Evolutionary conservation across 1,140 invertebrate genomes (phyloP), one percentile per base, ranked within the genome.

Genomic region (Limonius californicus): DNA sequence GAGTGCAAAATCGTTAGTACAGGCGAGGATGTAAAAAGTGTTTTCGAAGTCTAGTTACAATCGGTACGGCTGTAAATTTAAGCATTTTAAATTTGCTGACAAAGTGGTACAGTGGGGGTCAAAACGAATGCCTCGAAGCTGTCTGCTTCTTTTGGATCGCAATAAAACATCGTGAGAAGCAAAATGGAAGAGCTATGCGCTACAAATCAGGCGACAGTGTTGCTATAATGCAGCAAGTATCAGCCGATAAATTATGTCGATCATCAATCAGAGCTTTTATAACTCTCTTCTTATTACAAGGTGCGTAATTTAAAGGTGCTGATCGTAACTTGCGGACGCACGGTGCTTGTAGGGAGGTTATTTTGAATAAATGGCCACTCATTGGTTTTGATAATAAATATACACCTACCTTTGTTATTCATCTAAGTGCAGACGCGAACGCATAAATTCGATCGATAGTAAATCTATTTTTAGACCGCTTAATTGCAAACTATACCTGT

Each of bases 401-500:
- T 12, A 39, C 35, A 39, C 35, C 35, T 12, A 39, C 35, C n/a
- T 39, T 39, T 39, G 35, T 39, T 39, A 39, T 39, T 14, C 35
- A 39, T 39, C 35, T 39, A 39, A 39, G 35, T 39, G n/a, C 8
- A 9, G 35, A 39, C 8, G 35, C n/a, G 35, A 39, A 12, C 35
- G 8, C n/a, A 39, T 39, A 39, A 39, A 39, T 39, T 39, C n/a
- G 35, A 12, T 39, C 35, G 8, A 39, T 39, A 27, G 23, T 27
- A 27, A 27, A 39, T 39, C 35, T 39, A 39, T 39, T 39, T 39
- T 39, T 39, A 39, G n/a, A 12, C 8, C 35, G 35, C 8, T 39
- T 39, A 39, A 39, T 39, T 39, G 35, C 35, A 39, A 39, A 39
- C 35, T 39, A 39, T 39, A 39, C 35, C 35, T 39, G 35, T 39